Conservation (phyloP, 2,888 invertebrate species). For the Chaetogeoica ovagalla region DNA sequence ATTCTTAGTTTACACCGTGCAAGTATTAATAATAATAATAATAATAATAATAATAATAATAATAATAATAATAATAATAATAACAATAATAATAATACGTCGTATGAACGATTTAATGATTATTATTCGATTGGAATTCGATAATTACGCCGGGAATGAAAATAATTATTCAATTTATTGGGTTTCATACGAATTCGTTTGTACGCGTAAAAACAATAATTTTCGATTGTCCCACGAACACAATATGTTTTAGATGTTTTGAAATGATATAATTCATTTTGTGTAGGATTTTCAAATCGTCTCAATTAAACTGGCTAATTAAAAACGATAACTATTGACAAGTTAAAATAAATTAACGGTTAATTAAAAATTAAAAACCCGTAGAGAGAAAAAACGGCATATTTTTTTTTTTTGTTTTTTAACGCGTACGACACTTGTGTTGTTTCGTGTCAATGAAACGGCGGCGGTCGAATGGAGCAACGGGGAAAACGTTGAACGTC, state of each 20-base stretch:
- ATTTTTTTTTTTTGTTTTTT: not conserved
- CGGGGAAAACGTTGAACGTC: not conserved
- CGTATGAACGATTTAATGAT: not conserved
- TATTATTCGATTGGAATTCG: not conserved
- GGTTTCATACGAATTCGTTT: too few relatives aligned
- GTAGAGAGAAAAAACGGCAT: not conserved
- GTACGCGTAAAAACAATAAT: not conserved
- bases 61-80: too few relatives aligned
- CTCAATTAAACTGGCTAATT: not conserved
- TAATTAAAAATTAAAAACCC: not conserved
- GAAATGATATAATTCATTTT: not conserved
- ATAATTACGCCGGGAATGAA: not conserved
- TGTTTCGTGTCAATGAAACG: not conserved
- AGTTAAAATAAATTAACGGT: not conserved
- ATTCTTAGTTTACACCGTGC: too few relatives aligned
- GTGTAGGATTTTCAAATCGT: not conserved
- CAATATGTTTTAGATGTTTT: not conserved
- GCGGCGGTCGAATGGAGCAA: too few relatives aligned
- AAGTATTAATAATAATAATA: too few relatives aligned
- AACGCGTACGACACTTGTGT: not conserved
- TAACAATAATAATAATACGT: too few relatives aligned
- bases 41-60: too few relatives aligned
- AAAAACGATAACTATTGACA: not conserved
- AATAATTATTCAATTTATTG: too few relatives aligned
- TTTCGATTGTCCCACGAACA: not conserved